Evolutionary conservation across 2,888 invertebrate species (phyloP), one percentile per base, ranked within the genome.

Genomic region (Stegana nigrithorax): DNA sequence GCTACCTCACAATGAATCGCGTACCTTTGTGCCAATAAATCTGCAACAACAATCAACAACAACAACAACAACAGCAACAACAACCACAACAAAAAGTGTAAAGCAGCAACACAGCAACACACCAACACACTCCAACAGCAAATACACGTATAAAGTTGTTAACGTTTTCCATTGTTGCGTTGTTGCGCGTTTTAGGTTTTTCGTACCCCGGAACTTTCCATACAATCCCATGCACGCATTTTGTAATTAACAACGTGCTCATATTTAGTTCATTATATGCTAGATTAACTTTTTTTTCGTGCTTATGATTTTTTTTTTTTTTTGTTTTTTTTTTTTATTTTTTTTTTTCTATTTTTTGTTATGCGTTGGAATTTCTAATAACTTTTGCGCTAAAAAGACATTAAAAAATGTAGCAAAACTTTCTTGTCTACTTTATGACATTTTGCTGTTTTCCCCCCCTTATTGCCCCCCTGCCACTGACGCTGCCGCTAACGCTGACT

Each of bases 261-360:
- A 58, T 66, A 64, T 80, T 81, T 74, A 73, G 77, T 73, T 72
- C 79, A 80, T 80, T 82, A 78, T 78, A 76, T 77, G 75, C 69
- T 70, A 73, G 75, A 80, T 81, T 75, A 66, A 65, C 66, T 65
- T 56, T 63, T 64, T 29, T 60, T 59, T 39, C 45, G 5, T 42
- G 21, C 44, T 32, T n/a, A 67, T 77, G 71, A 74, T 76, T 64
- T 63, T 71, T 68, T 60, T 58, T 42, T 29, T 47, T 42, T 53
- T 25, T 56, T 58, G 51, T 50, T 59, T 51, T 42, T 23, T 62
- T 26, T 47, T 64, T 55, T 63, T 63, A 58, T 58, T 57, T 65
- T 63, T 56, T 62, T 64, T 73, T 72, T 75, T 63, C 64, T 72
- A 71, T 72, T 71, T 68, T 72, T 75, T 69, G 69, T 75, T 70